These are phyloP conservation scores for Poecilus cupreus DNA, from an alignment of 2,888 invertebrate genomes.

Conservation along the genomic window DNA sequence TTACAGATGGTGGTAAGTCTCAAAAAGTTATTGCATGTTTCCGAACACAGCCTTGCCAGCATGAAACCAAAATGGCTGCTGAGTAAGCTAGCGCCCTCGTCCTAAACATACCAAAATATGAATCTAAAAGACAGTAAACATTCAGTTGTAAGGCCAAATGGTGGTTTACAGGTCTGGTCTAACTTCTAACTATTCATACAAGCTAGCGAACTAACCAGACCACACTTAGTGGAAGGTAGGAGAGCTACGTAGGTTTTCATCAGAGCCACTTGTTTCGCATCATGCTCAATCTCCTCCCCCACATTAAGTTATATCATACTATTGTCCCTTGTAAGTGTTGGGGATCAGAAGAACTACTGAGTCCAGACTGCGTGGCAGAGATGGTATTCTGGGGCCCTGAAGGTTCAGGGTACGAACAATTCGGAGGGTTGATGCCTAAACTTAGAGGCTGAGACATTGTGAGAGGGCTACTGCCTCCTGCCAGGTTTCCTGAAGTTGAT, in stretches of 20 bases:
- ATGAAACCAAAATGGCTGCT: conserved; percentile 5
- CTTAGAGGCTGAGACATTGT: conserved; percentile 65
- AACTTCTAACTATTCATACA: conserved; percentile 16
- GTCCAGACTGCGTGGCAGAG: conserved; percentile 72
- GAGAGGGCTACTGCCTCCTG: conserved; percentile 63
- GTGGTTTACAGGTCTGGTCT: conserved; percentile 65
- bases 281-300: conserved; percentile 91
- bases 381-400: conserved; percentile 46
- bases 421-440: conserved; percentile 68
- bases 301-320: conserved; percentile 96
- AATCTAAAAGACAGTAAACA: conserved; percentile 38
- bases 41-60: not conserved
- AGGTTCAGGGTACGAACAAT: conserved; percentile 65
- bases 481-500: conserved; percentile 39
- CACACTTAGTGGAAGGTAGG: conserved; percentile 54
- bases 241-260: conserved; percentile 70
- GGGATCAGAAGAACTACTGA: conserved; percentile 74
- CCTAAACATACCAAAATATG: conserved; percentile 7
- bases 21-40: no score
- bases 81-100: conserved; percentile 7
- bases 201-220: conserved; percentile 50
- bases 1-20: no score
- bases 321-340: conserved; percentile 92
- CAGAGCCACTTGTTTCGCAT: conserved; percentile 84
- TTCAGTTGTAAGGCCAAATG: conserved; percentile 70